Conservation (phyloP, 2,113 vertebrate species). For the Pteronura brasiliensis region DNA sequence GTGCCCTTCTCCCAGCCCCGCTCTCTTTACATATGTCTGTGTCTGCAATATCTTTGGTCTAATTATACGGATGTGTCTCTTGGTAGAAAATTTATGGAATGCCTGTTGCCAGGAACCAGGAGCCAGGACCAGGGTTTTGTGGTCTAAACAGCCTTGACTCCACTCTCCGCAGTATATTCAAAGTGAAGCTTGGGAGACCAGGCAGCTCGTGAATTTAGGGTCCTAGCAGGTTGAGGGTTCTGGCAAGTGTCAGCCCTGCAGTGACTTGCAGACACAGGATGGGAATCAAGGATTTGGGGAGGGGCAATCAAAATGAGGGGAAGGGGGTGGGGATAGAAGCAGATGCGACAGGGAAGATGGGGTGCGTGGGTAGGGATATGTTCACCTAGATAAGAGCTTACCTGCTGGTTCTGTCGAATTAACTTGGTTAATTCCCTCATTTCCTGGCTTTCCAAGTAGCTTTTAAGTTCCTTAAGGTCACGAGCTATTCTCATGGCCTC, state of each 20-base stretch:
- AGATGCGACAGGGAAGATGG: not conserved
- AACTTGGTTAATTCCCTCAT: not conserved
- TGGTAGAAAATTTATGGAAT: conserved; percentile 56
- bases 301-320: not conserved
- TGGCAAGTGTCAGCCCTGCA: not conserved
- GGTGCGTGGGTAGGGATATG: rapidly evolving
- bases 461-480: not conserved
- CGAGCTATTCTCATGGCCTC: not conserved
- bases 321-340: not conserved
- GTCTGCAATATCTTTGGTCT: conserved; percentile 47
- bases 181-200: not conserved
- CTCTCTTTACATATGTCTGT: conserved; percentile 26
- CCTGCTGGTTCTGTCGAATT: not conserved
- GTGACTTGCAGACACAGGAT: not conserved
- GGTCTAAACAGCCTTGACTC: conserved; percentile 42
- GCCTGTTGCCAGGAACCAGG: conserved; percentile 43
- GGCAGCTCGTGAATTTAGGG: not conserved
- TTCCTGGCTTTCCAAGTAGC: not conserved
- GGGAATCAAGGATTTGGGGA: not conserved
- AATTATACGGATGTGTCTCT: conserved; percentile 59
- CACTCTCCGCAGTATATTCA: not conserved
- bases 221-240: not conserved
- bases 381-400: not conserved
- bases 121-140: conserved; percentile 45
- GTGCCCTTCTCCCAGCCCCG: conserved; percentile 20